Conservation (phyloP, 2,113 vertebrate species). For the Hypocryptadius cinnamomeus region DNA sequence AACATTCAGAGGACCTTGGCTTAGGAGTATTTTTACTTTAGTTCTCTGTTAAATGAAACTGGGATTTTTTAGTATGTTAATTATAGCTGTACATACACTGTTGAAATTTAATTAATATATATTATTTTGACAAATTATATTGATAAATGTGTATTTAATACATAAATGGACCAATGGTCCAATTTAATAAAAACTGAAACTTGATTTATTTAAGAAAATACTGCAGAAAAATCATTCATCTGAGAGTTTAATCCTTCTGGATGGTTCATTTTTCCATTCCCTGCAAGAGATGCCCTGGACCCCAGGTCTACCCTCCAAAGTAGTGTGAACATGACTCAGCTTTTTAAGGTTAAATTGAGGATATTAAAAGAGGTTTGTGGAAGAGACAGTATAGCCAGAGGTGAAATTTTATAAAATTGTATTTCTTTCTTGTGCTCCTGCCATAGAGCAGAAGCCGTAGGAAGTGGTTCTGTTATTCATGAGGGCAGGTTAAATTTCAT, state of each 20-base stretch:
- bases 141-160: background rate
- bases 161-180: background rate
- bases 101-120: background rate
- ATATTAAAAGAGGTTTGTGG: background rate
- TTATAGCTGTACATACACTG: background rate
- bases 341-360: background rate
- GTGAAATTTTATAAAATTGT: background rate
- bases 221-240: background rate
- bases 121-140: background rate
- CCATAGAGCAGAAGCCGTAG: background rate
- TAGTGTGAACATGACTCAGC: background rate
- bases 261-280: background rate
- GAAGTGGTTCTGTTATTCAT: background rate
- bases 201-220: background rate
- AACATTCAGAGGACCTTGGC: background rate
- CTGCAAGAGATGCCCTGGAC: background rate
- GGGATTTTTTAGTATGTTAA: background rate
- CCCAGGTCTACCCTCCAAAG: background rate
- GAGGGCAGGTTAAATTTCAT: background rate
- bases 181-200: background rate
- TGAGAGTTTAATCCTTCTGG: background rate
- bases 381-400: fast-evolving
- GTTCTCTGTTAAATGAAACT: background rate
- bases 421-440: background rate
- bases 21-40: background rate